A percentile compares a stretch with the other conserved stretches of the same genome.
Evolutionary conservation across 2,113 vertebrate genomes (phyloP).

Genomic region (Daboia siamensis): DNA sequence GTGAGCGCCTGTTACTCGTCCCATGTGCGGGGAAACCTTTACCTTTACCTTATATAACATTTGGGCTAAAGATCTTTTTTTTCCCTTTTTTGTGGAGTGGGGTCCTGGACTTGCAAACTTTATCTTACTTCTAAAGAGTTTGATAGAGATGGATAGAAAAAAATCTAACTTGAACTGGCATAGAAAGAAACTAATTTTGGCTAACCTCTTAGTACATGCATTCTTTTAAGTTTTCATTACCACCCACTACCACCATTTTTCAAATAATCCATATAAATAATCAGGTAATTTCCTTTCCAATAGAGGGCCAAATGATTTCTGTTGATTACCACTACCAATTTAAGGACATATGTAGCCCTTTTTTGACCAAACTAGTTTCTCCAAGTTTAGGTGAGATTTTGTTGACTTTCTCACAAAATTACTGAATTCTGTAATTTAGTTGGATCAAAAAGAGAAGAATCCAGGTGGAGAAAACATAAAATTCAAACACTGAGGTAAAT

Average conservation of each 20-base stretch:
- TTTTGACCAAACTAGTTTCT: background rate
- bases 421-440: background rate
- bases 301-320: background rate
- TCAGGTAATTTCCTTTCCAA: background rate
- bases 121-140: background rate
- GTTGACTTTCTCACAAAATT: background rate
- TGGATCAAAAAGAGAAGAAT: background rate
- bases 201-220: background rate
- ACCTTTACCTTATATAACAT: too few relatives aligned
- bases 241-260: background rate
- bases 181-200: background rate
- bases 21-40: too few relatives aligned
- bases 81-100: background rate
- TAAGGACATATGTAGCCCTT: background rate
- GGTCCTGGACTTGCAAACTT: background rate
- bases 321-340: background rate
- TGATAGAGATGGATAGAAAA: background rate
- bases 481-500: background rate
- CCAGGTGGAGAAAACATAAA: background rate
- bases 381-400: background rate
- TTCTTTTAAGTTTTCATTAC: background rate
- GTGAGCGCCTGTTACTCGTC: too few relatives aligned
- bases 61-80: background rate
- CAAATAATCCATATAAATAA: background rate
- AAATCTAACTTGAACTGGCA: background rate